These are phyloP conservation scores for Cydia pomonella DNA, from an alignment of 1,140 invertebrate genomes.

Conservation along the genomic window DNA sequence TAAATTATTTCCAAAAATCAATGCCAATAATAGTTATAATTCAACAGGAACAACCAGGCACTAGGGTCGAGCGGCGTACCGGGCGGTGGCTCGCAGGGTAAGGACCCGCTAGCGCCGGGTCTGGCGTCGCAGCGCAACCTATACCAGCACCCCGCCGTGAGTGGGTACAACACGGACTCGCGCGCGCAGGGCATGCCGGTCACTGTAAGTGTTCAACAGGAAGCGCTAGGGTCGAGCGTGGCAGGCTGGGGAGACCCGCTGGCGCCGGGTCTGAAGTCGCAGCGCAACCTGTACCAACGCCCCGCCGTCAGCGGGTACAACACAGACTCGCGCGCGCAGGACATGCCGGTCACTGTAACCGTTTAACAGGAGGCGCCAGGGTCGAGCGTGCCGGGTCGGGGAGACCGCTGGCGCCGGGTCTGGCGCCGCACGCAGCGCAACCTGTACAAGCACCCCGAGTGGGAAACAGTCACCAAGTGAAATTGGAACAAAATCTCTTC, in stretches of 20 bases:
- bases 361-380: not conserved
- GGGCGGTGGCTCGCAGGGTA: slow-evolving; percentile 67
- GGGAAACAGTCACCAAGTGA: too few relatives aligned
- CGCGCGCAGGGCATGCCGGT: slow-evolving; percentile 64
- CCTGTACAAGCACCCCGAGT: too few relatives aligned
- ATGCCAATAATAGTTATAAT: not conserved
- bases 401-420: too few relatives aligned
- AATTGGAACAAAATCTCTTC: too few relatives aligned
- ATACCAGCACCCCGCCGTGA: slow-evolving; percentile 75
- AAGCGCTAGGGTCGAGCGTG: slow-evolving; percentile 58
- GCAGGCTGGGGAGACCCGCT: slow-evolving; percentile 67
- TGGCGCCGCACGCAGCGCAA: too few relatives aligned
- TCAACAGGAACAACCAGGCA: slow-evolving; percentile 70
- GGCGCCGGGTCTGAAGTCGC: slow-evolving; percentile 61
- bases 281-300: slow-evolving; percentile 71
- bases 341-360: slow-evolving; percentile 69
- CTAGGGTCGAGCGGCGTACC: slow-evolving; percentile 59
- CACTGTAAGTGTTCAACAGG: slow-evolving; percentile 62
- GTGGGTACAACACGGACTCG: slow-evolving; percentile 70
- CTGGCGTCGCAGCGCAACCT: slow-evolving; percentile 62
- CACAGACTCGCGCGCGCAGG: slow-evolving; percentile 61
- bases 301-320: slow-evolving; percentile 72
- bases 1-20: not conserved
- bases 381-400: too few relatives aligned
- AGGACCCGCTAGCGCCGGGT: slow-evolving; percentile 70